These are phyloP conservation scores for Thamnophis sirtalis DNA, from an alignment of 2,113 vertebrate genomes.

Conservation along the genomic window DNA sequence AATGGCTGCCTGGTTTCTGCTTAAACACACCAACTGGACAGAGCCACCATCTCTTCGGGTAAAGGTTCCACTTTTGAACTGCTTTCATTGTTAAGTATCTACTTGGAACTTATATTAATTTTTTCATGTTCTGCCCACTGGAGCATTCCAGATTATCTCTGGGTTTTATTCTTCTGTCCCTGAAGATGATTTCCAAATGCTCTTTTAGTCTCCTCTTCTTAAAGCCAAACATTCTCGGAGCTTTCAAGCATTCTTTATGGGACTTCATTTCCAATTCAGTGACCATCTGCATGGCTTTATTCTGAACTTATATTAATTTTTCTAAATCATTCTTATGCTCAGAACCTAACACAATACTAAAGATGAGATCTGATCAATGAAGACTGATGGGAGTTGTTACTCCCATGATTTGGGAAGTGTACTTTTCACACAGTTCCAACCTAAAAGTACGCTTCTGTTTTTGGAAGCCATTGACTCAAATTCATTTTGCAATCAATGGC, in stretches of 20 bases:
- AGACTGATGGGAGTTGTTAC: not conserved
- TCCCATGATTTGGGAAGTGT: not conserved
- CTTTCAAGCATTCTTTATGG: not conserved
- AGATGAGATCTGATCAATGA: not conserved
- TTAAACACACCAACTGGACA: not conserved
- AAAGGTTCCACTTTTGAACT: not conserved
- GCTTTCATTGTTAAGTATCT: not conserved
- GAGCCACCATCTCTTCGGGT: not conserved
- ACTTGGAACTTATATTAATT: not conserved
- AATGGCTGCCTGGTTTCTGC: not conserved
- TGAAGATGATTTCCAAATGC: not conserved
- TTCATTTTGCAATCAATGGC: not conserved
- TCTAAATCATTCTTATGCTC: not conserved
- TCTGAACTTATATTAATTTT: not conserved
- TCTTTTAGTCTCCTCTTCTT: not conserved
- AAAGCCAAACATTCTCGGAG: not conserved
- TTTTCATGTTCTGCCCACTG: not conserved
- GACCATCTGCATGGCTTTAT: not conserved
- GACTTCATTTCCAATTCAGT: not conserved
- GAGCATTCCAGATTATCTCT: not conserved
- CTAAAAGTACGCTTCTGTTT: not conserved
- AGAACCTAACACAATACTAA: not conserved
- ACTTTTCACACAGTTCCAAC: not conserved
- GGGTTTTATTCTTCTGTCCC: not conserved
- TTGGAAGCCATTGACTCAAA: not conserved